phyloP scores from a whole-genome alignment of 2,888 invertebrate species.

The Pandemis corylana region DNA sequence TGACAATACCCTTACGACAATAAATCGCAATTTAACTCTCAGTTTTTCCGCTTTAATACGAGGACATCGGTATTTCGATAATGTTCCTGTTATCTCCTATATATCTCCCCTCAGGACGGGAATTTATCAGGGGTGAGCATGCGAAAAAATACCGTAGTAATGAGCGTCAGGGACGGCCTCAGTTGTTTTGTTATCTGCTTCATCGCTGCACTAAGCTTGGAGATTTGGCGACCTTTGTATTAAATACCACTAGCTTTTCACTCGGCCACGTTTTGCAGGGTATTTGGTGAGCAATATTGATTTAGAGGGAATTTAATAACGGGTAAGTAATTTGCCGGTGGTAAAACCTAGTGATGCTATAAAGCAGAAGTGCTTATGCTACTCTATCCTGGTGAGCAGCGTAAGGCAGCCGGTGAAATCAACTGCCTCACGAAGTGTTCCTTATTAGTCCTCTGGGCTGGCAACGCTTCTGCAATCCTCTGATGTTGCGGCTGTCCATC shows the following conservation, averaged over 20 bases:
- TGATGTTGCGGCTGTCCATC: too few species aligned
- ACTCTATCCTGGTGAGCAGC: too few species aligned
- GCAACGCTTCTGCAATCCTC: too few species aligned
- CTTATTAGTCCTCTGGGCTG: too few species aligned
- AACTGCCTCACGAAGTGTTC: too few species aligned
- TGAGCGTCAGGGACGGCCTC: slow-evolving; percentile 71
- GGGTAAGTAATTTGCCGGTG: too few species aligned
- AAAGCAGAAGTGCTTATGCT: too few species aligned
- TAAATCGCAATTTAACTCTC: slow-evolving; percentile 81
- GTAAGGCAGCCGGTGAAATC: too few species aligned
- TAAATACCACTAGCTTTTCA: slow-evolving; percentile 20
- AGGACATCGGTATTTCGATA: slow-evolving; percentile 82
- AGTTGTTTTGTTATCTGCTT: slow-evolving; percentile 53
- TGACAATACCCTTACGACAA: slow-evolving; percentile 55
- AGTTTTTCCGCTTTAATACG: slow-evolving; percentile 78
- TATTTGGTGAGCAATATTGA: too few species aligned
- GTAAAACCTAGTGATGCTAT: too few species aligned
- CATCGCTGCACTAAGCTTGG: slow-evolving; percentile 32
- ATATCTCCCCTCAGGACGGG: slow-evolving; percentile 69
- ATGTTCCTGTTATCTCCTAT: slow-evolving; percentile 78
- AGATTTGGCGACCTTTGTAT: slow-evolving; percentile 9
- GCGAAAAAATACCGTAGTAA: slow-evolving; percentile 82
- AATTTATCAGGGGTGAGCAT: slow-evolving; percentile 77
- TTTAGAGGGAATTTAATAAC: too few species aligned
- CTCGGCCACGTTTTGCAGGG: background rate